These are phyloP conservation scores for Philypnodon macrostomus DNA, from an alignment of 2,797 vertebrate species.

Conservation along the genomic window DNA sequence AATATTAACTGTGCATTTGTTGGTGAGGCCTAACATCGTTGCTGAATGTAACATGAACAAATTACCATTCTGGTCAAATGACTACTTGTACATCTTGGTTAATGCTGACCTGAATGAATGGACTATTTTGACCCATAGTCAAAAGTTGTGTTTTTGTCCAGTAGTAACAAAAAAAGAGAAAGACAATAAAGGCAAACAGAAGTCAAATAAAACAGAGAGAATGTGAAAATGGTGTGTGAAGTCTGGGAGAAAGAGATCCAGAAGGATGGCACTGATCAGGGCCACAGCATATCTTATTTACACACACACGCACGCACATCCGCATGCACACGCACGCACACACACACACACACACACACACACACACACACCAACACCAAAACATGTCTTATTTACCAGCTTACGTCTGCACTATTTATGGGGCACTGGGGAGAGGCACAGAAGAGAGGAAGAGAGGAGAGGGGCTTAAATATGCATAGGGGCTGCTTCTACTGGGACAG, in stretches of 20 bases:
- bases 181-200: conserved; percentile 1
- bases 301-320: too few relatives aligned
- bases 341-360: conserved; percentile 31
- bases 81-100: too few relatives aligned
- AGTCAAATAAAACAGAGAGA: conserved; percentile 27
- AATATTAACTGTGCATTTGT: too few relatives aligned
- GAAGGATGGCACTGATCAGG: conserved; percentile 78
- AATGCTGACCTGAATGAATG: too few relatives aligned
- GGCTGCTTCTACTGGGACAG: conserved; percentile 76
- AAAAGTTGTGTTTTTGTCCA: neutral
- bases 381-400: conserved; percentile 84
- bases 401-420: conserved; percentile 86
- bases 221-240: conserved; percentile 41
- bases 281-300: conserved; percentile 75
- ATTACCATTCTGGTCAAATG: too few relatives aligned
- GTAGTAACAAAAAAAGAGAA: conserved; percentile 1
- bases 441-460: conserved; percentile 76
- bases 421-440: conserved; percentile 76
- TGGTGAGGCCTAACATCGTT: too few relatives aligned
- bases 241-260: conserved; percentile 67
- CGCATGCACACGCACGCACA: too few relatives aligned
- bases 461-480: conserved; percentile 84
- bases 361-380: conserved; percentile 38
- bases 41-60: too few relatives aligned
- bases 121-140: too few relatives aligned